Percentiles rank a stretch among this genome's conserved stretches.
Conservation (phyloP, 2,113 vertebrate species). For the Redunca redunca region DNA sequence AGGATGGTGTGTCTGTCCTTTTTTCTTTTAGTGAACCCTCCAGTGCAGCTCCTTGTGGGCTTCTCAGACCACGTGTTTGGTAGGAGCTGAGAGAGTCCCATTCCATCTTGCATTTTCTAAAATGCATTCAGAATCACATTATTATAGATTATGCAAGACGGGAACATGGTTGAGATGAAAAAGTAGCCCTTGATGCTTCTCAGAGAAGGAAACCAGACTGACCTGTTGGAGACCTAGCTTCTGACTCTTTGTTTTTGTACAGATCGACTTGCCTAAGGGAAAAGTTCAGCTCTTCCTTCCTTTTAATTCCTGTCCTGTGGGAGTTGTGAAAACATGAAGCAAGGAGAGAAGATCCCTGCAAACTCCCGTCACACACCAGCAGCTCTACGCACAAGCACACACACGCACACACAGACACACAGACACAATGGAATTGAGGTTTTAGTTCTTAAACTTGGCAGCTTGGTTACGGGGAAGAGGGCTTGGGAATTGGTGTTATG, state of each 20-base stretch:
- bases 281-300: constrained; percentile 15
- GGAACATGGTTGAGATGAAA: not conserved
- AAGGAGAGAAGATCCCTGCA: not conserved
- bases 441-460: not conserved
- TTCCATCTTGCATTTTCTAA: not conserved
- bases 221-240: constrained; percentile 4
- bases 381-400: not conserved
- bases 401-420: not conserved
- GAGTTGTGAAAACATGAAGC: constrained; percentile 15
- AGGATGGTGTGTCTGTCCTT: not conserved
- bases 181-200: not conserved
- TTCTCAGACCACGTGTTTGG: not conserved
- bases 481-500: not conserved
- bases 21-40: not conserved
- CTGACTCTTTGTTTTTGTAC: constrained; percentile 33
- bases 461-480: not conserved
- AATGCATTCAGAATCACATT: constrained; percentile 17
- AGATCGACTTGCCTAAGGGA: constrained; percentile 48
- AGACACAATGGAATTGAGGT: not conserved
- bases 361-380: not conserved
- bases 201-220: not conserved
- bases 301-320: constrained; percentile 50
- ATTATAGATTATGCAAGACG: not conserved
- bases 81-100: not conserved
- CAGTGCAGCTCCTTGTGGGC: not conserved